phyloP scores from a whole-genome alignment of 1,140 invertebrate species.

The Adoxophyes honmai region DNA sequence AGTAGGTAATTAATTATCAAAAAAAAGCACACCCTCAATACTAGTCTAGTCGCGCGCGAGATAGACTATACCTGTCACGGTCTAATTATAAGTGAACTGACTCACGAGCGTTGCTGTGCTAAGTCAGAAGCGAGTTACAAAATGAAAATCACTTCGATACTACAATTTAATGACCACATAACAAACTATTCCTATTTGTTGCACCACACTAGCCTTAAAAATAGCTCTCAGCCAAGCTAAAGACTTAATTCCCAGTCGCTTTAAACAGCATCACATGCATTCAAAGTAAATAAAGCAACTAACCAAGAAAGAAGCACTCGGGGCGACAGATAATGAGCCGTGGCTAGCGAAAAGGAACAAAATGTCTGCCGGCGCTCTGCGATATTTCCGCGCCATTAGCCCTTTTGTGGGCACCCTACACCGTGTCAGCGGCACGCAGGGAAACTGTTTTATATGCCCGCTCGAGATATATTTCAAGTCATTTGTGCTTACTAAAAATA shows the following conservation, averaged over 20 bases:
- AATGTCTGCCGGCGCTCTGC: constrained; percentile 50
- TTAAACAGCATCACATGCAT: constrained; percentile 4
- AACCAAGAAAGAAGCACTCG: constrained; percentile 57
- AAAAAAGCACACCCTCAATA: too few species aligned
- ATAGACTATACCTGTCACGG: too few species aligned
- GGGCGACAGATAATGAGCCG: constrained; percentile 67
- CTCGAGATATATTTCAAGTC: constrained; percentile 10
- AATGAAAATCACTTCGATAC: too few species aligned
- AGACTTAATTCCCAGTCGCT: not conserved
- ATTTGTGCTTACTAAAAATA: constrained; percentile 8
- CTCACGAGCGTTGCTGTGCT: too few species aligned
- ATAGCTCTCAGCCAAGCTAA: too few species aligned
- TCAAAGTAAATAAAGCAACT: constrained; percentile 69
- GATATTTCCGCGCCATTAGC: constrained; percentile 70
- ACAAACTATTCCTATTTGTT: too few species aligned
- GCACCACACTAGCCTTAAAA: too few species aligned
- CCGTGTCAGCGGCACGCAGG: constrained; percentile 48
- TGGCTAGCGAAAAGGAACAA: constrained; percentile 62
- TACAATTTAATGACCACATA: too few species aligned
- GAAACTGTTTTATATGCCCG: constrained; percentile 17
- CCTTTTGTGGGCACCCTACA: constrained; percentile 62
- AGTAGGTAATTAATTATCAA: too few species aligned
- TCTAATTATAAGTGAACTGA: too few species aligned
- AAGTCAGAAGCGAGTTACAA: too few species aligned
- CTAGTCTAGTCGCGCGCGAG: too few species aligned